Evolutionary conservation across 2,888 invertebrate genomes (phyloP).

Genomic region (Creontiades dilutus): DNA sequence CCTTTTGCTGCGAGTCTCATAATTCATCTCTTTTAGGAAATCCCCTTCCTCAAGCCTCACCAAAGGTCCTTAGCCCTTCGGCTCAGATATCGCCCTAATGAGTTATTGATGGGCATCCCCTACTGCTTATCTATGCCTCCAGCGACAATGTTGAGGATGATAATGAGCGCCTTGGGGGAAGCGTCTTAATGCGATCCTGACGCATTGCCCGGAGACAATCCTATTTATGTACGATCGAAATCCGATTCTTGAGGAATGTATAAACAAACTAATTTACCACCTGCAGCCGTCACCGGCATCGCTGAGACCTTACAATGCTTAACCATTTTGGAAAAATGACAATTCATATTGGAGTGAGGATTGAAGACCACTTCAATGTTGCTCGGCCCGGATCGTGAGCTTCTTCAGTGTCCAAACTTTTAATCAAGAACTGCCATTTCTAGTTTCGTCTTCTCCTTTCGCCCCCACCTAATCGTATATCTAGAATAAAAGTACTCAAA

Average conservation of each 20-base stretch:
- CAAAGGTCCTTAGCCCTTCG: constrained; percentile 42
- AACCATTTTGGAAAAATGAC: too few species aligned
- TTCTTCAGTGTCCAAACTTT: too few species aligned
- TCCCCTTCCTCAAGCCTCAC: constrained; percentile 19
- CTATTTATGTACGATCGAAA: not conserved
- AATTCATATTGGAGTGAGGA: too few species aligned
- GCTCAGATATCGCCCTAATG: constrained; percentile 32
- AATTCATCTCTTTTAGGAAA: constrained; percentile 33
- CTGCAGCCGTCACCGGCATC: not conserved
- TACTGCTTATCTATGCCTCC: constrained; percentile 10
- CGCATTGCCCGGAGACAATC: constrained; percentile 32
- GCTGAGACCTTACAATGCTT: not conserved
- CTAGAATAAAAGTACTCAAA: too few species aligned
- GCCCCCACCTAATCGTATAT: too few species aligned
- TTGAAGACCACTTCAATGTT: too few species aligned
- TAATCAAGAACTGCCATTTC: too few species aligned
- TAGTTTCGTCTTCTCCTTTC: too few species aligned
- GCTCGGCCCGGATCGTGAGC: too few species aligned
- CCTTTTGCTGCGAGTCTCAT: not conserved
- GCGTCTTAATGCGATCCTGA: constrained; percentile 42
- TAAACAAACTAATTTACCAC: constrained; percentile 5
- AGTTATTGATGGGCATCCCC: constrained; percentile 21
- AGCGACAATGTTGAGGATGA: constrained; percentile 35
- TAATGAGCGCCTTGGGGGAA: constrained; percentile 24
- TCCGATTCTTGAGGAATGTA: not conserved